Evolutionary conservation across 1,140 invertebrate genomes (phyloP).

Genomic region (Metopolophium dirhodum): DNA sequence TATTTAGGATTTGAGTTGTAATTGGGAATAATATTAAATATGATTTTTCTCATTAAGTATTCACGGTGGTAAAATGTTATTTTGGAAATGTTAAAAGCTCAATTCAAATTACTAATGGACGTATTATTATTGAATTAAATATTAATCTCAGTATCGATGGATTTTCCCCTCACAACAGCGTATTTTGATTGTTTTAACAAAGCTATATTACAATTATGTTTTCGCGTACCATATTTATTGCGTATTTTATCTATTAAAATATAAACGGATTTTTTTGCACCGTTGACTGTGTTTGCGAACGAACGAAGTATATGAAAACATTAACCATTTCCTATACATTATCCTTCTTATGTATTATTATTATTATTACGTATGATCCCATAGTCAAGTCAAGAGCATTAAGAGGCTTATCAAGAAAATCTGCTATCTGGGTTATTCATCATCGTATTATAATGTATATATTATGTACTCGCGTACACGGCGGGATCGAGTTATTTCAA

Average conservation of each 20-base stretch:
- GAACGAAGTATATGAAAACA: neutral
- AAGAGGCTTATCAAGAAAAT: constrained; percentile 23
- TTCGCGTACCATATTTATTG: too few species aligned
- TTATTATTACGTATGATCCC: neutral
- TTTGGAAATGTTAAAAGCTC: neutral
- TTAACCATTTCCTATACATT: neutral
- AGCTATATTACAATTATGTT: neutral
- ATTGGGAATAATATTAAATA: too few species aligned
- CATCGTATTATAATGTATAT: constrained; percentile 1
- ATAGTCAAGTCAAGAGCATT: neutral
- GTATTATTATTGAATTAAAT: neutral
- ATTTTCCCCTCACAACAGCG: neutral
- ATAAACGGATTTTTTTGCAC: neutral
- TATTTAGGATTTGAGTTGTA: too few species aligned
- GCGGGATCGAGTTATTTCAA: neutral
- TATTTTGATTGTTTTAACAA: neutral
- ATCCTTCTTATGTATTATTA: neutral
- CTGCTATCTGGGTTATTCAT: neutral
- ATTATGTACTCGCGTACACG: neutral
- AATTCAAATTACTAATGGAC: neutral
- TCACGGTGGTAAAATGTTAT: neutral
- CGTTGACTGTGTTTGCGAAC: neutral
- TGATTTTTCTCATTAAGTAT: neutral
- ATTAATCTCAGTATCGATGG: neutral
- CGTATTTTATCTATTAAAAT: neutral